A percentile compares a stretch with the other conserved stretches of the same genome.
phyloP scores from a whole-genome alignment of 2,797 vertebrate genomes.

The Cossypha dichroa region DNA sequence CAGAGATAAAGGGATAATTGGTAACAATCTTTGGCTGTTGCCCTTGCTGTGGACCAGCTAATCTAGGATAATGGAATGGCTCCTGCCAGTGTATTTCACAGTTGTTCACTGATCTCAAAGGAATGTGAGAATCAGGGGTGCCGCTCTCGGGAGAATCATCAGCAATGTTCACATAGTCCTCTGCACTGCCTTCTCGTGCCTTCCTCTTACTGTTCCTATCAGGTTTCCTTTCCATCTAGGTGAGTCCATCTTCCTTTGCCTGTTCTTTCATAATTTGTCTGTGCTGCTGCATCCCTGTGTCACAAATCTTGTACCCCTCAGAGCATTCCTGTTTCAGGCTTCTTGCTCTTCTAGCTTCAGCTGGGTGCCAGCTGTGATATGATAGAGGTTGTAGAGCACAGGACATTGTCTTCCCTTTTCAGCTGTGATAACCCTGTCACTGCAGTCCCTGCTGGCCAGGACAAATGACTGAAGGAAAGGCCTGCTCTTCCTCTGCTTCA shows the following conservation, averaged over 20 bases:
- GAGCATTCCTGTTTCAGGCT: not conserved
- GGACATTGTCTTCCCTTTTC: not conserved
- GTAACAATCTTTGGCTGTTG: not conserved
- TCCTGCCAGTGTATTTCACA: slow-evolving; percentile 48
- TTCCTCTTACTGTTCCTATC: slow-evolving; percentile 63
- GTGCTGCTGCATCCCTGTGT: not conserved
- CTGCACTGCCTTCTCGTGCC: slow-evolving; percentile 54
- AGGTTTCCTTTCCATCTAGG: slow-evolving; percentile 59
- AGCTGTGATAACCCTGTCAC: not conserved
- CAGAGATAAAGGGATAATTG: not conserved
- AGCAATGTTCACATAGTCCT: slow-evolving; percentile 51
- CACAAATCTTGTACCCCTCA: not conserved
- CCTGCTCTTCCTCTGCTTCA: not conserved
- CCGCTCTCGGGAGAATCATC: not conserved
- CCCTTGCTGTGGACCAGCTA: slow-evolving; percentile 14
- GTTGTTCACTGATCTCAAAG: slow-evolving; percentile 49
- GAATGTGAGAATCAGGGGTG: slow-evolving; percentile 48
- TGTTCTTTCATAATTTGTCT: not conserved
- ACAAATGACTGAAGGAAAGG: not conserved
- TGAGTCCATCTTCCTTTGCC: slow-evolving; percentile 58
- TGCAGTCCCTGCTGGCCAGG: not conserved
- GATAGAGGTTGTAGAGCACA: not conserved
- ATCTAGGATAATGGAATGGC: slow-evolving; percentile 18
- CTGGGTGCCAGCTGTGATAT: not conserved
- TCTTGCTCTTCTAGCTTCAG: not conserved